These are phyloP conservation scores for Argyrosomus regius DNA, from an alignment of 2,797 vertebrate species.

Conservation along the genomic window DNA sequence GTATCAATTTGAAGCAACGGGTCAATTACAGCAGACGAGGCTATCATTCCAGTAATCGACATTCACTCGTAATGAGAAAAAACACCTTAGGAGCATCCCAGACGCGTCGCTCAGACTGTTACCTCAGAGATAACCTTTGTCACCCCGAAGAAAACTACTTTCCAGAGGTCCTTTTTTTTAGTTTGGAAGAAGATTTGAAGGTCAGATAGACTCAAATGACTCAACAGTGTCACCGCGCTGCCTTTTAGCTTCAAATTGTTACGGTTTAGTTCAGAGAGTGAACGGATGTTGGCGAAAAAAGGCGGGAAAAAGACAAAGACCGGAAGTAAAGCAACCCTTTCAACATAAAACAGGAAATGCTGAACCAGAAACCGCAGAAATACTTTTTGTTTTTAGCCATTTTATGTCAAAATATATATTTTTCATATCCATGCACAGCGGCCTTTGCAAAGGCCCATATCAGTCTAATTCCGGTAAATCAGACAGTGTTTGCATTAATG, in stretches of 20 bases:
- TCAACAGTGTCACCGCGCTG: neutral
- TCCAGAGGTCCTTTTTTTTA: slow-evolving; percentile 21
- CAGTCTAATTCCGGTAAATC: neutral
- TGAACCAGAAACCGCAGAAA: too few relatives aligned
- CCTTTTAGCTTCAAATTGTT: neutral
- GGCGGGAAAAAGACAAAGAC: too few relatives aligned
- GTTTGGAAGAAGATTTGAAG: slow-evolving; percentile 17
- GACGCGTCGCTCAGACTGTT: slow-evolving; percentile 48
- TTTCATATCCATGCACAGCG: neutral
- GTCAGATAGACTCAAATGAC: slow-evolving; percentile 11
- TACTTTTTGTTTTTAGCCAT: neutral
- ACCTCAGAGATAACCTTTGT: slow-evolving; percentile 60
- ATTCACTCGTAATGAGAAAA: slow-evolving; percentile 72
- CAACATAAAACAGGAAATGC: neutral
- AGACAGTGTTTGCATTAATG: too few relatives aligned
- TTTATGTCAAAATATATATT: neutral
- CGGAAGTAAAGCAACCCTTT: too few relatives aligned
- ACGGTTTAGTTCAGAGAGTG: too few relatives aligned
- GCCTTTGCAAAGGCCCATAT: neutral
- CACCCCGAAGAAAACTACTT: slow-evolving; percentile 52
- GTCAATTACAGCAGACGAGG: slow-evolving; percentile 77
- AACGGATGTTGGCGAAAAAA: too few relatives aligned
- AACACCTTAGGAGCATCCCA: slow-evolving; percentile 64
- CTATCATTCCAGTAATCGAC: slow-evolving; percentile 74
- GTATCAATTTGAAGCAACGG: slow-evolving; percentile 72